Conservation (phyloP, 2,797 vertebrate species). For the Delichon dasypus region DNA sequence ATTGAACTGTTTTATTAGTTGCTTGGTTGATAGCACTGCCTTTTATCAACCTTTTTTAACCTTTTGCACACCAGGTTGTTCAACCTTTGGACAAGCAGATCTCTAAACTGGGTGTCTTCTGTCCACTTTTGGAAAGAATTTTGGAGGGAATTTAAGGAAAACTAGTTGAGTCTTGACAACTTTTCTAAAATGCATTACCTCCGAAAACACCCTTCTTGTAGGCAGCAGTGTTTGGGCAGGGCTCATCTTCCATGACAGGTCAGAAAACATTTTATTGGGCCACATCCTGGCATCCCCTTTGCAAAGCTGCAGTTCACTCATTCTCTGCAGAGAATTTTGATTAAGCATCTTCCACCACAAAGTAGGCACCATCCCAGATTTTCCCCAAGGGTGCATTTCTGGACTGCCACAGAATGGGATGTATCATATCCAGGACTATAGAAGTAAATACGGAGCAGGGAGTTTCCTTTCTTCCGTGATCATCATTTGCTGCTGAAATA, state of each 20-base stretch:
- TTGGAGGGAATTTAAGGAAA: neutral
- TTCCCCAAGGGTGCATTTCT: neutral
- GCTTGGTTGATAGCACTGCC: neutral
- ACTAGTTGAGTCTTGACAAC: neutral
- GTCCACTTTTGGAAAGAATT: neutral
- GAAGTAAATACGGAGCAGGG: neutral
- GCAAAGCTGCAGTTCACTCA: neutral
- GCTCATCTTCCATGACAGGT: fast-evolving
- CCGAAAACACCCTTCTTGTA: neutral
- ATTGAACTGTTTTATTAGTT: neutral
- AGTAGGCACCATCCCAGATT: neutral
- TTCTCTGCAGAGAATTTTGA: neutral
- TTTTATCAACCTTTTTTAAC: neutral
- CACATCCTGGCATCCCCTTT: neutral
- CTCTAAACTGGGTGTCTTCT: neutral
- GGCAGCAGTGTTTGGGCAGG: neutral
- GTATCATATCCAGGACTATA: neutral
- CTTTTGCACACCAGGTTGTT: neutral
- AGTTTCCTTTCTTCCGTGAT: neutral
- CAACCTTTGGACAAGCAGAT: neutral
- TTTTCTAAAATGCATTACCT: neutral
- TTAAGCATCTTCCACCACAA: neutral
- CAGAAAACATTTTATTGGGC: neutral
- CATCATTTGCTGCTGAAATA: neutral
- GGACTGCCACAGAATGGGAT: neutral